Evolutionary conservation across 2,797 vertebrate species (phyloP).

Genomic region (Pterois miles): DNA sequence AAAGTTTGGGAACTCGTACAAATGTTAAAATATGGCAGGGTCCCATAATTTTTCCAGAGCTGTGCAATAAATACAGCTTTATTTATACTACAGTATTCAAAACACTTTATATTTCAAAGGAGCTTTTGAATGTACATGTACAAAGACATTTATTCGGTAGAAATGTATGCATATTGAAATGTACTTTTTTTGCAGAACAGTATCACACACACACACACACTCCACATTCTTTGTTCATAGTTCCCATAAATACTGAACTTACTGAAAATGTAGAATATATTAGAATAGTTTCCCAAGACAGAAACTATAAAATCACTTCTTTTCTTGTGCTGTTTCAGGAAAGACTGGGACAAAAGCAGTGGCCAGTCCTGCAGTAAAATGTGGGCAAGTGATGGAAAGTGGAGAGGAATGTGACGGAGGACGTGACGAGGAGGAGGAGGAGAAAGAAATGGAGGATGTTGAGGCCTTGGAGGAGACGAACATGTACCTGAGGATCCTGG

Average conservation of each 20-base stretch:
- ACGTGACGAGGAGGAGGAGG: neutral
- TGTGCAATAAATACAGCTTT: neutral
- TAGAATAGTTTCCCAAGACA: neutral
- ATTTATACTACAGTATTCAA: too few species aligned
- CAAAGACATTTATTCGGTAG: neutral
- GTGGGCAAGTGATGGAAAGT: neutral
- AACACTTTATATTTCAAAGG: neutral
- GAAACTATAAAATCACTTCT: neutral
- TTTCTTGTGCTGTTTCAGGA: conserved; percentile 6
- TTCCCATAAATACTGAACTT: neutral
- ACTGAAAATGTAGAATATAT: neutral
- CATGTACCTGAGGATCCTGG: conserved; percentile 91
- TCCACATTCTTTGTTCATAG: conserved; percentile 14
- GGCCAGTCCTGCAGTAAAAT: neutral
- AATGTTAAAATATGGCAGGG: neutral
- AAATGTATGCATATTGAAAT: neutral
- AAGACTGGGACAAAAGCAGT: neutral
- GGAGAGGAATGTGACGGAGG: neutral
- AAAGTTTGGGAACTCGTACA: neutral
- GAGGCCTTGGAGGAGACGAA: conserved; percentile 79
- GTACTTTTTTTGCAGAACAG: neutral
- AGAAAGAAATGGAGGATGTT: neutral
- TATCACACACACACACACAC: neutral
- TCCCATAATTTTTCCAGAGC: too few species aligned
- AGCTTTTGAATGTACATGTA: neutral